phyloP scores from a whole-genome alignment of 2,113 vertebrate species.

The Elaphurus davidianus region DNA sequence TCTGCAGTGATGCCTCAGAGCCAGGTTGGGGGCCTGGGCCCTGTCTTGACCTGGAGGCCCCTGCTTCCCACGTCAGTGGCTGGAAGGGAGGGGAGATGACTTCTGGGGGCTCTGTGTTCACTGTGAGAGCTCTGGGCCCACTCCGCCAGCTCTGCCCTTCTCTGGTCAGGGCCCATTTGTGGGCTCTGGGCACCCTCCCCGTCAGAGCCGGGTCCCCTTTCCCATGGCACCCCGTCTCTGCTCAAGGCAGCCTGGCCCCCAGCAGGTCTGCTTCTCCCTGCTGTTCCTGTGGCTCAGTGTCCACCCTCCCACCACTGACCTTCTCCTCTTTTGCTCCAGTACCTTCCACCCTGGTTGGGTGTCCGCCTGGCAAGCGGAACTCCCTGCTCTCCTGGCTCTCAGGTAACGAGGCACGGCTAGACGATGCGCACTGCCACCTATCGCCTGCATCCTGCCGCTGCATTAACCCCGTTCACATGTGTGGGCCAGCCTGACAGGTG shows the following conservation, averaged over 20 bases:
- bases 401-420: conserved; percentile 84
- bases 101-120: background rate
- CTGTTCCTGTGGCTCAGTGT: background rate
- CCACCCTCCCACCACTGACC: conserved; percentile 76
- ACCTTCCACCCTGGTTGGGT: conserved; percentile 81
- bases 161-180: background rate
- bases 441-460: background rate
- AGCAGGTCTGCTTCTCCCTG: background rate
- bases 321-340: conserved; percentile 76
- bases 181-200: background rate
- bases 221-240: background rate
- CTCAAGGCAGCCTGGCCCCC: background rate
- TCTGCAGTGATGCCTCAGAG: background rate
- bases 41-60: background rate
- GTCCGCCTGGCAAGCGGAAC: conserved; percentile 86
- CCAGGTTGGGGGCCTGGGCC: background rate
- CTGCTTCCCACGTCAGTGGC: background rate
- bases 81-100: background rate
- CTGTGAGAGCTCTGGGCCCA: background rate
- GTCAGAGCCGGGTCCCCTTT: background rate
- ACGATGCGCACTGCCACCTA: conserved; percentile 31
- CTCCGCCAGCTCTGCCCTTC: background rate
- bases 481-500: background rate
- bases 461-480: background rate
- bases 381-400: conserved; percentile 88